Base-by-base conservation (phyloP, 2,888 invertebrate species). In the Elmis aenea region DNA sequence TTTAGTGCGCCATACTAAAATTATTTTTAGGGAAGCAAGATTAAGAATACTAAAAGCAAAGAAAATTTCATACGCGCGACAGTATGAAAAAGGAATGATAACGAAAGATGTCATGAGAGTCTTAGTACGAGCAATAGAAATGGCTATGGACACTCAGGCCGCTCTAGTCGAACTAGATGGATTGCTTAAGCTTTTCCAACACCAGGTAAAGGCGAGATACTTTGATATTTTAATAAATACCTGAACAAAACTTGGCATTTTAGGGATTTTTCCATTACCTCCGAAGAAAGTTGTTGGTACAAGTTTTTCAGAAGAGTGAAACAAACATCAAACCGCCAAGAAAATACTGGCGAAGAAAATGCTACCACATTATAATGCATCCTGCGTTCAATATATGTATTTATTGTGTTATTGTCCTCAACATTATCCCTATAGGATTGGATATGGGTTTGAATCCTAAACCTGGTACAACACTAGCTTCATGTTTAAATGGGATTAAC, bases 31-130 rank as follows among this genome's bases (percentile, higher is more conserved):
- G 21, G 80, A 80, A 59, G 77, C 78, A 1, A 70, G 77, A 33
- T 67, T 76, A 25, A 67, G 78, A 3, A 71, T 79, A 2, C 54
- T 80, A 1, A 79, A 78, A 60, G 75, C 78, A 0, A 65, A 78
- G 56, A 78, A 77, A 62, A 77, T 79, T 49, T 77, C 76, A 0
- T 78, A 76, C 49, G 77, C 78, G 74, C 64, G 76, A 1, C 80
- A 80, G 54, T 79, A 74, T 48, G 78, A 78, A 48, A 75, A 76
- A 34, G 80, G 80, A 0, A 72, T 78, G 61, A 66, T 81, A 39
- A 74, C 77, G 26, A 72, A 75, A 37, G 73, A 76, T 3, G 76
- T 75, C 1, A 73, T 78, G 1, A 61, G 73, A 25, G 63, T 71
- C 1, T 56, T 81, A 8, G 71, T 74, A 3, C 76, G 76, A 34